Conservation (phyloP, 1,140 invertebrate species). For the Heliconius hermathena region DNA sequence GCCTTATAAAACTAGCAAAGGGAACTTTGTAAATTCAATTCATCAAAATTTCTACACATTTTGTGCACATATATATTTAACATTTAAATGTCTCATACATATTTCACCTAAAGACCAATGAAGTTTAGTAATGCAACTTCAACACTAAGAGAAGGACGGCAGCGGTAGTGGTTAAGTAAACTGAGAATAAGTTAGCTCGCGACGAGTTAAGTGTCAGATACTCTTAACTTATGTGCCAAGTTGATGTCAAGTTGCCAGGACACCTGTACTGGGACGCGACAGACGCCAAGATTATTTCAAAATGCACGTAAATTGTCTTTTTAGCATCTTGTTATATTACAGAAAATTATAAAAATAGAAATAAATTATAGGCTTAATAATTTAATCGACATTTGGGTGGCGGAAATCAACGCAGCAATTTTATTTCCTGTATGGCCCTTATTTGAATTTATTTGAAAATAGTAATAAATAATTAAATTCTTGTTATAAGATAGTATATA, state of each 20-base stretch:
- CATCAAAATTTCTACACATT: no score
- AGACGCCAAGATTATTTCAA: neutral
- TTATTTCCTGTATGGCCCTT: no score
- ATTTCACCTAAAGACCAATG: neutral
- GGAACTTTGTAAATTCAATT: no score
- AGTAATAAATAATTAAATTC: no score
- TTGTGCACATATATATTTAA: no score
- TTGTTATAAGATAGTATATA: no score
- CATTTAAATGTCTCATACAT: neutral
- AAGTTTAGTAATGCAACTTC: neutral
- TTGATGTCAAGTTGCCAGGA: neutral
- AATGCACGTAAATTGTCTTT: neutral
- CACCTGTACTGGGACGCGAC: neutral
- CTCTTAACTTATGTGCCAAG: conserved; percentile 8
- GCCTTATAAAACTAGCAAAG: no score
- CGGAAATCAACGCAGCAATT: no score
- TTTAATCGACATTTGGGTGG: no score
- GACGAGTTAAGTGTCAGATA: conserved; percentile 5
- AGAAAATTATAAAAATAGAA: no score
- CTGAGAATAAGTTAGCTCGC: conserved; percentile 1
- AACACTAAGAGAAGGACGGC: neutral
- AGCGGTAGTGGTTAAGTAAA: conserved; percentile 1
- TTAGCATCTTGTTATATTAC: neutral
- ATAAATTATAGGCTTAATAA: no score
- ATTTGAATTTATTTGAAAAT: no score